Conservation (phyloP, 2,888 invertebrate genomes). For the Megamerina dolium region DNA sequence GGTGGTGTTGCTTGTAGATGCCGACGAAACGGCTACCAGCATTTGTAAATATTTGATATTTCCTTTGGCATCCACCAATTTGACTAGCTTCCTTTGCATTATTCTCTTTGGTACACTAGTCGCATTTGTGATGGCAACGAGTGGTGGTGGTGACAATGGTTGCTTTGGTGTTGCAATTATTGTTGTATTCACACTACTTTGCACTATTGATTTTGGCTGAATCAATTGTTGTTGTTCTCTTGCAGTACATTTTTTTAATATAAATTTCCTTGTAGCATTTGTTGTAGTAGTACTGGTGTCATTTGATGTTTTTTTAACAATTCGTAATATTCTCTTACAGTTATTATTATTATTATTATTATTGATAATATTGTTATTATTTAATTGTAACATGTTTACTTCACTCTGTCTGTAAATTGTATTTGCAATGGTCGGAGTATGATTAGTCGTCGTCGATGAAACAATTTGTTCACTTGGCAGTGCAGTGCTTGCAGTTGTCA, state of each 20-base stretch:
- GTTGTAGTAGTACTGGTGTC: neutral
- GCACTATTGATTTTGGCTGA: neutral
- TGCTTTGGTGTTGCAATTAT: neutral
- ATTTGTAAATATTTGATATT: constrained; percentile 34
- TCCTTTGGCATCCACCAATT: constrained; percentile 32
- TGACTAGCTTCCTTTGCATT: constrained; percentile 31
- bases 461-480: neutral
- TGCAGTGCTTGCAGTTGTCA: neutral
- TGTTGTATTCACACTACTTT: neutral
- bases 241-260: too few relatives aligned
- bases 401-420: too few relatives aligned
- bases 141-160: neutral
- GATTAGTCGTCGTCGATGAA: neutral
- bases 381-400: too few relatives aligned
- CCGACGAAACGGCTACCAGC: too few relatives aligned
- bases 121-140: neutral
- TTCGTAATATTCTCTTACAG: constrained; percentile 16
- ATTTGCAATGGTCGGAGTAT: neutral
- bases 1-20: too few relatives aligned
- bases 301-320: constrained; percentile 1
- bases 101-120: constrained; percentile 17
- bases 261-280: neutral
- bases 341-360: neutral
- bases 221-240: too few relatives aligned
- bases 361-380: neutral